Evolutionary conservation across 2,888 invertebrate species (phyloP).

Genomic region (Troides oblongomaculatus): DNA sequence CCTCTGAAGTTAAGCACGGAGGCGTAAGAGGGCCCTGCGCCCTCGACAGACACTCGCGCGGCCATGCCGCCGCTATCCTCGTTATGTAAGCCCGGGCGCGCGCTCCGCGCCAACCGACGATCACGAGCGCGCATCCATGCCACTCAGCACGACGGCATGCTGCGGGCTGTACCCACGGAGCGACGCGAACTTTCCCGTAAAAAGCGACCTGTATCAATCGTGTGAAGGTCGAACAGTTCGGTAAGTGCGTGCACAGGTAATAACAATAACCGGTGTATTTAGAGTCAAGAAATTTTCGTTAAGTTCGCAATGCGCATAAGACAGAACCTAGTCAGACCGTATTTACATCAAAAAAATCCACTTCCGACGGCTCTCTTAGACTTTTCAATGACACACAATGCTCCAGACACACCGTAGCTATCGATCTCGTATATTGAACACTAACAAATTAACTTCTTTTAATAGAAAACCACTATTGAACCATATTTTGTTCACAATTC

Average conservation of each 20-base stretch:
- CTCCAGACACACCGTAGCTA: slow-evolving; percentile 60
- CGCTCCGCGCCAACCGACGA: slow-evolving; percentile 79
- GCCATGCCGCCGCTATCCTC: slow-evolving; percentile 78
- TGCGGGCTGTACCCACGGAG: slow-evolving; percentile 69
- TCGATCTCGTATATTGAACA: slow-evolving; percentile 55
- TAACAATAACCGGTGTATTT: slow-evolving; percentile 46
- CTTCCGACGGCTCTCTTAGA: slow-evolving; percentile 70
- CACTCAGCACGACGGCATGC: slow-evolving; percentile 75
- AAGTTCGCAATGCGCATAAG: slow-evolving; percentile 70
- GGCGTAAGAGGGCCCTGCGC: slow-evolving; percentile 85
- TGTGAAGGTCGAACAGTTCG: slow-evolving; percentile 48
- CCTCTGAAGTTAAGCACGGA: slow-evolving; percentile 84
- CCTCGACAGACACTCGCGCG: slow-evolving; percentile 76
- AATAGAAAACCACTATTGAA: slow-evolving; percentile 69
- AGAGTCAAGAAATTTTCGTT: slow-evolving; percentile 60
- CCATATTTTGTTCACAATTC: slow-evolving; percentile 77
- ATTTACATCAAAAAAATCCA: slow-evolving; percentile 79
- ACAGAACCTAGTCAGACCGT: slow-evolving; percentile 74
- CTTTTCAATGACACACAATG: slow-evolving; percentile 62
- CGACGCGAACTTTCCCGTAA: slow-evolving; percentile 54
- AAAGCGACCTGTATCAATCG: slow-evolving; percentile 50
- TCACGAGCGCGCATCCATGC: slow-evolving; percentile 80
- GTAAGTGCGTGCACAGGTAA: slow-evolving; percentile 46
- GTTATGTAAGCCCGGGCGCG: slow-evolving; percentile 79
- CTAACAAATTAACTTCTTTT: slow-evolving; percentile 55